Base-by-base conservation (phyloP, 2,888 invertebrate species). In the Idaea straminata region DNA sequence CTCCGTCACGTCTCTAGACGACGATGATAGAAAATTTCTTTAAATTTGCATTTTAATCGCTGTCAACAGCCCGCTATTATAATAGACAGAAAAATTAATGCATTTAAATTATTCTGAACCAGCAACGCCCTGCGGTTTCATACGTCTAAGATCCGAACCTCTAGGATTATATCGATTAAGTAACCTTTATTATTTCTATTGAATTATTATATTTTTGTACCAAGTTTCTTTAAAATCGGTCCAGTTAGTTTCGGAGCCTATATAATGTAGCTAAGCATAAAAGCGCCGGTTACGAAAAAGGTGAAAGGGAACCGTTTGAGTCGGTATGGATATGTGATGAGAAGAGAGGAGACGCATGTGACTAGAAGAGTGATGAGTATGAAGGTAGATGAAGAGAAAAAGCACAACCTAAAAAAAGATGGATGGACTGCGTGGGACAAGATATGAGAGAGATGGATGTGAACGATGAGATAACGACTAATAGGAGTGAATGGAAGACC, bases 1-100 rank as follows among this genome's bases (percentile, higher is more conserved):
- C 47, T 13, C 47, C 47, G 47, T 47, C 47, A 47, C 47, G 47
- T 47, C 47, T 47, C 13, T 47, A 7, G 4, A 47, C 47, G 47
- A 47, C 62, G 59, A 64, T 61, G 65, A 61, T 61, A 69, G 25
- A 59, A 25, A 66, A 65, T 69, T 25, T 67, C 66, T 62, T 67
- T 66, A 67, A 71, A 76, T 76, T 74, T 74, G 72, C 74, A 76
- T 76, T 76, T 83, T 82, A 80, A 82, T 77, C 73, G 73, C 74
- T 65, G 64, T 72, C 63, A 61, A 69, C 75, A 67, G 69, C 72
- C 70, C 58, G 65, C 66, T 61, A 25, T 25, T 25, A 68, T 74
- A 72, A 76, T 76, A 71, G 64, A 72, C 69, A 71, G 71, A 75
- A 77, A 79, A 77, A 59, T 59, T 59, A 16, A 59, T 59, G 59